Conservation (phyloP, 37 sponge, comb jelly and placozoan species). For the Corticium candelabrum region DNA sequence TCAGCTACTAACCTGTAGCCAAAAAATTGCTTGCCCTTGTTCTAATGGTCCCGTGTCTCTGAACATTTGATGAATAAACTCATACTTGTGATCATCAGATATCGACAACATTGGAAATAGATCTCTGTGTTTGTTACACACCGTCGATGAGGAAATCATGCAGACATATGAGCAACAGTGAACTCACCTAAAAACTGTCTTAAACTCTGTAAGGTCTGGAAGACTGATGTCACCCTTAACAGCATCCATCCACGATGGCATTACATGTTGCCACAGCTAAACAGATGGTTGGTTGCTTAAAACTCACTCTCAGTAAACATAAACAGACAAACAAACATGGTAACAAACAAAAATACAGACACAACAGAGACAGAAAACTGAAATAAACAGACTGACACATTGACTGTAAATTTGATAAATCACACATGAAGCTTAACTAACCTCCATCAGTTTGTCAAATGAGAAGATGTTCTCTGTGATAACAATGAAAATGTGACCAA, state of each 20-base stretch:
- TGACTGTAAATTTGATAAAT: no score
- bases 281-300: no score
- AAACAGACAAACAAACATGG: no score
- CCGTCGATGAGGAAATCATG: not conserved
- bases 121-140: not conserved
- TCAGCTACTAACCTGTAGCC: not conserved
- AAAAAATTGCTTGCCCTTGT: not conserved
- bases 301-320: not conserved
- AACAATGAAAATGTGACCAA: not conserved
- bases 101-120: not conserved
- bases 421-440: not conserved
- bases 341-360: no score
- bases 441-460: not conserved
- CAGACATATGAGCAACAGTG: no score
- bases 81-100: not conserved
- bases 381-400: no score
- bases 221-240: not conserved
- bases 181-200: not conserved
- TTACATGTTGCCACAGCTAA: not conserved
- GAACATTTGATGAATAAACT: not conserved
- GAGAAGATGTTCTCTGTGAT: not conserved
- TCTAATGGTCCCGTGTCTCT: not conserved
- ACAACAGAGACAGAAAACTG: no score
- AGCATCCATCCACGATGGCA: constrained; percentile 1
- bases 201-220: not conserved